These are phyloP conservation scores for Hesperia comma DNA, from an alignment of 2,888 invertebrate species.

Conservation along the genomic window DNA sequence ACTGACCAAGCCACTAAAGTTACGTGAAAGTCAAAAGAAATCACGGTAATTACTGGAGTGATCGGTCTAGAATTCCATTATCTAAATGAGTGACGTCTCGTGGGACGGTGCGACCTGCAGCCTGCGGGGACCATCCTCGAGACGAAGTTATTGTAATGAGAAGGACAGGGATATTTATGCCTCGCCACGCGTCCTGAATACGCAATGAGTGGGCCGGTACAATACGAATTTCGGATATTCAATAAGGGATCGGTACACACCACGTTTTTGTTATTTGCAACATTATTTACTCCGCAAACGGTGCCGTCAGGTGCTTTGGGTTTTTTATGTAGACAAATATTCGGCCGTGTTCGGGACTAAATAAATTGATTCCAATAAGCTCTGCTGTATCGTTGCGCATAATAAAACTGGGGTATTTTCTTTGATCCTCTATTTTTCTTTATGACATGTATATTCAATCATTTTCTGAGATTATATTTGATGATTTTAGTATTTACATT, in stretches of 20 bases:
- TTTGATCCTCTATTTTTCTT: conserved; percentile 1
- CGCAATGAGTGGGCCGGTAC: conserved; percentile 59
- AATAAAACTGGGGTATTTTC: background rate
- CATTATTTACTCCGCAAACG: conserved; percentile 67
- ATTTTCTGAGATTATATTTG: too few relatives aligned
- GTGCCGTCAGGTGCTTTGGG: conserved; percentile 67
- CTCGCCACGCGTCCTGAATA: conserved; percentile 75
- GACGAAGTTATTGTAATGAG: conserved; percentile 80
- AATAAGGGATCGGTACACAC: conserved; percentile 56
- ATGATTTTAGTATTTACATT: too few relatives aligned
- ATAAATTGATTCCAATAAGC: conserved; percentile 44
- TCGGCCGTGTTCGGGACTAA: conserved; percentile 53
- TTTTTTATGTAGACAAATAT: conserved; percentile 41
- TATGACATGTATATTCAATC: too few relatives aligned
- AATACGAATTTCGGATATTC: conserved; percentile 56
- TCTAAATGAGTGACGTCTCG: conserved; percentile 72
- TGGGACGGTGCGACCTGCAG: conserved; percentile 68
- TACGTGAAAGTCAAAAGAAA: conserved; percentile 26
- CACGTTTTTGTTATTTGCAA: conserved; percentile 55
- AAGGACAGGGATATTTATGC: conserved; percentile 82
- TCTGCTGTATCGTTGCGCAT: conserved; percentile 4
- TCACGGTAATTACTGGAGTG: conserved; percentile 57
- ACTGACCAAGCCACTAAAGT: background rate
- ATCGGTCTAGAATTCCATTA: conserved; percentile 75
- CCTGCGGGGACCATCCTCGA: conserved; percentile 63